These are phyloP conservation scores for Dicyrtomina minuta DNA, from an alignment of 2,888 invertebrate genomes.

Conservation along the genomic window DNA sequence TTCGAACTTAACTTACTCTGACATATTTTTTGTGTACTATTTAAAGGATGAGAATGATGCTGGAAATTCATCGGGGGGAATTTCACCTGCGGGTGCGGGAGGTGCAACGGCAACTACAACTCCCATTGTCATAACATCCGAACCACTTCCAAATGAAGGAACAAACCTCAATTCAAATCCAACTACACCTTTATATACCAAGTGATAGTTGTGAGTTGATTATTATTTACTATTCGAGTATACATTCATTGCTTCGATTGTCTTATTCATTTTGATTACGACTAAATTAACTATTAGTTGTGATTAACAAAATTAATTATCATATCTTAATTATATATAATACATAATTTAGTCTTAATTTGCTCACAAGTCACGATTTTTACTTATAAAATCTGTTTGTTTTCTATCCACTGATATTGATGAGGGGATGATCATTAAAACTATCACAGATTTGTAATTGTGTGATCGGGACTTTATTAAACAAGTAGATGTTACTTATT, in stretches of 20 bases:
- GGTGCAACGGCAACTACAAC: background rate
- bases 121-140: constrained; percentile 23
- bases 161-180: constrained; percentile 21
- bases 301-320: background rate
- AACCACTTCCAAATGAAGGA: constrained; percentile 10
- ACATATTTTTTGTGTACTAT: background rate
- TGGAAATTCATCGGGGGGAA: background rate
- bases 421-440: too few species aligned
- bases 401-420: too few species aligned
- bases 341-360: too few species aligned
- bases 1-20: background rate
- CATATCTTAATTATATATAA: too few species aligned
- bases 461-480: too few species aligned
- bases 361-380: too few species aligned
- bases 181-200: constrained; percentile 16
- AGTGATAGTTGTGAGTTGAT: background rate
- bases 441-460: too few species aligned
- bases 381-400: too few species aligned
- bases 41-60: constrained; percentile 18
- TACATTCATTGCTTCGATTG: too few species aligned
- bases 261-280: too few species aligned
- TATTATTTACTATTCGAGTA: background rate
- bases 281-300: background rate
- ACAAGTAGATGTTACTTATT: too few species aligned
- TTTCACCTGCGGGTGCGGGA: background rate